Evolutionary conservation across 2,113 vertebrate species (phyloP), one percentile per base, ranked within the genome.

Genomic region (Perca flavescens): DNA sequence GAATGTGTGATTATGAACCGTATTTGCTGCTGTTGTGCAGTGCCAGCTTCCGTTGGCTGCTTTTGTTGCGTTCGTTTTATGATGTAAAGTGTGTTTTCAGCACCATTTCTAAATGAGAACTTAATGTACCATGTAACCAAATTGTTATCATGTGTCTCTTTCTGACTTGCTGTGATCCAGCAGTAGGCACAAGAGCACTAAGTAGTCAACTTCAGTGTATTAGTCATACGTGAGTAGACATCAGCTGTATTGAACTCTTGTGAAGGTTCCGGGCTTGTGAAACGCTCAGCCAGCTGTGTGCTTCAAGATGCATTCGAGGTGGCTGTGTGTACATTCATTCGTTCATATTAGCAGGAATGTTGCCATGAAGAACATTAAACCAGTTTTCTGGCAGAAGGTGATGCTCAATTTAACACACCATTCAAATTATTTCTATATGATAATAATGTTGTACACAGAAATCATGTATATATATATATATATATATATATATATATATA

Each of bases 21-120:
- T 70, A 77, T 80, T 77, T 72, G 79, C 88, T 86, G 88, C 87
- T 93, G 78, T 87, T 80, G 69, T 85, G 63, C 62, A 61, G 61
- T 69, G 31, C 78, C 67, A 83, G 74, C 52, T 57, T 81, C 75
- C 72, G 70, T 64, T 6, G 74, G 88, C 80, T 80, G 69, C 74
- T 84, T 82, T 74, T 28, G 74, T 87, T 79, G 54, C 50, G 72
- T 80, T 83, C 0, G 56, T 69, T 80, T 83, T 77, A 68, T 74
- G 34, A 79, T 84, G 66, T 72, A 67, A 84, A 86, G 53, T 86
- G 28, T 74, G 56, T 86, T 83, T 74, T 70, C 21, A 79, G 63
- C 34, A 2, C 53, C 67, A 19, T 72, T 80, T 84, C 40, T 43
- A 77, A 86, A 84, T 91, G 57, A 86, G 77, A 88, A 82, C 22